Percentiles rank a stretch among this genome's conserved stretches.
Evolutionary conservation across 2,888 invertebrate genomes (phyloP).

Genomic region (Panopea generosa): DNA sequence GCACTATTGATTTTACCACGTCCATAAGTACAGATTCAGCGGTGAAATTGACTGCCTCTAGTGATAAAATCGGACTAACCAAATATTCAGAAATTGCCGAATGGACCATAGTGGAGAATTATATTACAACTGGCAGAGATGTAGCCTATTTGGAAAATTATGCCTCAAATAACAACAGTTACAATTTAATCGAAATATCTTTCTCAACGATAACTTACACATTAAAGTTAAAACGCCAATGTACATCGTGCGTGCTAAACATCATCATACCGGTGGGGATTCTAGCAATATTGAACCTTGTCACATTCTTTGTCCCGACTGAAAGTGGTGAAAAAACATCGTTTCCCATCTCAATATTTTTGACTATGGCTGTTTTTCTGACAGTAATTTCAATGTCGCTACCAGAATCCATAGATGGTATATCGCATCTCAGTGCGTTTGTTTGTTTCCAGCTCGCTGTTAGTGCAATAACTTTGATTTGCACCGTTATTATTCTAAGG

Average conservation of each 20-base stretch:
- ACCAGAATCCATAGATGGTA: slow-evolving; percentile 50
- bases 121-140: neutral
- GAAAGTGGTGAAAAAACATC: slow-evolving; percentile 49
- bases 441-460: slow-evolving; percentile 34
- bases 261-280: slow-evolving; percentile 36
- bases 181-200: too few species aligned
- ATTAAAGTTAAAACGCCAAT: slow-evolving; percentile 26
- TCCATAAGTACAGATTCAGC: slow-evolving; percentile 15
- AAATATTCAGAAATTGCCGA: slow-evolving; percentile 23
- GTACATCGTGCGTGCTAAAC: slow-evolving; percentile 36
- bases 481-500: slow-evolving; percentile 16
- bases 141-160: slow-evolving; percentile 18
- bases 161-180: slow-evolving; percentile 11
- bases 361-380: slow-evolving; percentile 47
- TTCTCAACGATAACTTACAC: too few species aligned
- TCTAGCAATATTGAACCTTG: slow-evolving; percentile 29
- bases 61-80: neutral
- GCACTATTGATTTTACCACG: slow-evolving; percentile 25
- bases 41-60: slow-evolving; percentile 8
- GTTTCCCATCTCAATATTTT: slow-evolving; percentile 45
- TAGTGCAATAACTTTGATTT: slow-evolving; percentile 15
- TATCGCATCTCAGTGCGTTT: slow-evolving; percentile 43
- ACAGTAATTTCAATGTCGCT: slow-evolving; percentile 37
- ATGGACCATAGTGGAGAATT: slow-evolving; percentile 35
- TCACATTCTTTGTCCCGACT: slow-evolving; percentile 40